Conservation (phyloP, 2,113 vertebrate species). For the Sialia sialis region DNA sequence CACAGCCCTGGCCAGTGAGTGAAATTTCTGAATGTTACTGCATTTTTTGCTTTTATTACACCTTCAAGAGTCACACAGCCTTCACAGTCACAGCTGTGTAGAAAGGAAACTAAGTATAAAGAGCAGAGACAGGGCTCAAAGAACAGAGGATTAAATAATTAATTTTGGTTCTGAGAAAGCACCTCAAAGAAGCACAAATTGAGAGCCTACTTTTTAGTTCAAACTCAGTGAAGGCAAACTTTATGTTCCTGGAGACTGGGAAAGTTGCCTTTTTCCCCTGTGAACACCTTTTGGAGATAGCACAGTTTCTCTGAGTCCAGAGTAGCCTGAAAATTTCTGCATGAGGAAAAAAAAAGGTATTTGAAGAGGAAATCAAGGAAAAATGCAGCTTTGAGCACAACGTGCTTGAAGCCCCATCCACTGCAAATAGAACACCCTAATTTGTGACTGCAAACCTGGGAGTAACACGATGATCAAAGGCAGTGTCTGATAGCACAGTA, state of each 20-base stretch:
- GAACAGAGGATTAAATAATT: neutral
- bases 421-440: neutral
- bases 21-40: neutral
- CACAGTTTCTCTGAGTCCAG: neutral
- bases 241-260: neutral
- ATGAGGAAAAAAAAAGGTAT: neutral
- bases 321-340: neutral
- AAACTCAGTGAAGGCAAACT: neutral
- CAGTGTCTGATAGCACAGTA: neutral
- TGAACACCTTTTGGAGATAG: neutral
- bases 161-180: neutral
- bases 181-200: neutral
- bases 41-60: neutral
- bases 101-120: neutral
- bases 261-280: neutral
- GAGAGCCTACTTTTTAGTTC: neutral
- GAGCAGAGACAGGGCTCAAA: neutral
- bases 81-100: neutral
- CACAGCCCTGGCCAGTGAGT: neutral
- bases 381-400: neutral
- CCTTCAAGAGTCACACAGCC: rapidly evolving
- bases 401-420: neutral
- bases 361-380: constrained; percentile 2
- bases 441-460: neutral
- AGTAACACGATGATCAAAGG: neutral